Conservation (phyloP, 2,797 vertebrate genomes). For the Propithecus deckenii region DNA sequence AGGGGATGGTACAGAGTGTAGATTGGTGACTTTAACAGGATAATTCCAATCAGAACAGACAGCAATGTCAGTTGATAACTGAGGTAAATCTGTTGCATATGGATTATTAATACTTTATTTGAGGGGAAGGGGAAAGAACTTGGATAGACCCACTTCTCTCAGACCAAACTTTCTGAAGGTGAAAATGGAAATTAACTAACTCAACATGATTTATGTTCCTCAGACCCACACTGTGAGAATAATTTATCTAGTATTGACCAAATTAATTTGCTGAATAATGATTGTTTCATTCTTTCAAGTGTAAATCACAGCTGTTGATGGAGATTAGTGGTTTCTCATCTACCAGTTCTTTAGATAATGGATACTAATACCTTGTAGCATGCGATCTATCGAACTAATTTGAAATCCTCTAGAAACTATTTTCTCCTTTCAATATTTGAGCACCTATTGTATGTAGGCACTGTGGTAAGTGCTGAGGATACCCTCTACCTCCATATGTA, state of each 20-base stretch:
- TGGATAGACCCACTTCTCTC: neutral
- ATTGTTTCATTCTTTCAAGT: conserved; percentile 7
- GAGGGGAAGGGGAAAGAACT: neutral
- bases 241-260: neutral
- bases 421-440: conserved; percentile 33
- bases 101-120: neutral
- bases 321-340: neutral
- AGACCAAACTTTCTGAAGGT: neutral
- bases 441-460: neutral
- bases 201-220: neutral
- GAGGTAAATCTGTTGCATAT: neutral
- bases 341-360: neutral
- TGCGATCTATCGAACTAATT: neutral
- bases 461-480: neutral
- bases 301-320: neutral
- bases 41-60: neutral
- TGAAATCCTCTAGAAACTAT: neutral
- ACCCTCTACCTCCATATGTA: neutral
- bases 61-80: neutral
- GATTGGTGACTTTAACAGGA: neutral
- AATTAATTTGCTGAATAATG: neutral
- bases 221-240: neutral
- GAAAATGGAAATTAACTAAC: neutral
- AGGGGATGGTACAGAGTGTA: neutral
- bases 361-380: neutral